These are phyloP conservation scores for Chiloscyllium punctatum DNA, from an alignment of 2,797 vertebrate genomes.

Conservation along the genomic window DNA sequence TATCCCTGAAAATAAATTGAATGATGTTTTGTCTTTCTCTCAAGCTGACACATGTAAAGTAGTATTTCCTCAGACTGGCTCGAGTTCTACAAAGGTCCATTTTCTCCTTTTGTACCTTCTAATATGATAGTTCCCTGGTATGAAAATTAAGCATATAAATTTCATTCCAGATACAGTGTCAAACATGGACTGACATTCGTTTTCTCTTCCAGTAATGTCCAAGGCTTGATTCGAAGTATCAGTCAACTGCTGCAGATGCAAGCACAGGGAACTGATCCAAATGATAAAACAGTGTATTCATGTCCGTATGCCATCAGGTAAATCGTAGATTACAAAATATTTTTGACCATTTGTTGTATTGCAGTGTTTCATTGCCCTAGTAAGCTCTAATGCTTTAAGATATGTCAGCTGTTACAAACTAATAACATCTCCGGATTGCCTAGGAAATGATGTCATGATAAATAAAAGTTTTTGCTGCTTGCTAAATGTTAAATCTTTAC, in stretches of 20 bases:
- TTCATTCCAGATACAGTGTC: neutral
- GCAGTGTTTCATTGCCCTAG: neutral
- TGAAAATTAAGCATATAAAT: neutral
- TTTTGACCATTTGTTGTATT: conserved; percentile 53
- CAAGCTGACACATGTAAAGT: neutral
- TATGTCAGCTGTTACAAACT: neutral
- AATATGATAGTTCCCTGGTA: neutral
- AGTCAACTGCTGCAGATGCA: conserved; percentile 77
- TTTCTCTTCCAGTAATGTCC: conserved; percentile 64
- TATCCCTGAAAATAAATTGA: neutral
- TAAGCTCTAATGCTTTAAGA: neutral
- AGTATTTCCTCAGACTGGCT: neutral
- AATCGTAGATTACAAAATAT: conserved; percentile 51
- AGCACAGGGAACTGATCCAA: conserved; percentile 56
- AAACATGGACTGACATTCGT: neutral
- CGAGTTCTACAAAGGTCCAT: neutral
- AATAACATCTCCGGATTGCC: neutral
- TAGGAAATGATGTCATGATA: neutral
- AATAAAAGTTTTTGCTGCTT: neutral
- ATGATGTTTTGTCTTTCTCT: neutral
- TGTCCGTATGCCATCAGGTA: conserved; percentile 63
- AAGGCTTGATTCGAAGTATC: conserved; percentile 80
- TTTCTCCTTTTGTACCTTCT: neutral
- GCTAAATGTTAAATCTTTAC: neutral
- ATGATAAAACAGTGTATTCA: conserved; percentile 48